Conservation (phyloP, 2,113 vertebrate genomes). For the Pogona vitticeps region DNA sequence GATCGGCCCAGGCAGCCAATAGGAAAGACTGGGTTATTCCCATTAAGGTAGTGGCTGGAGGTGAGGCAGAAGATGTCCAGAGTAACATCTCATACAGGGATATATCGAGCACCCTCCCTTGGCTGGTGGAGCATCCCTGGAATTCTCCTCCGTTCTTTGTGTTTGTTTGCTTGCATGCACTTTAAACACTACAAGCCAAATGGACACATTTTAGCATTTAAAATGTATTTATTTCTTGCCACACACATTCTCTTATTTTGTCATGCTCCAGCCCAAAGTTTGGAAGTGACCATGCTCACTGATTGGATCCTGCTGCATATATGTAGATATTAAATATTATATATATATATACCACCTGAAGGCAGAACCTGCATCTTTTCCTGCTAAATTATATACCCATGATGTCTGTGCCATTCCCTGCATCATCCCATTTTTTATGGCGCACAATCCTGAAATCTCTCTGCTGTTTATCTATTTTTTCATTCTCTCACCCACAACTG, state of each 20-base stretch:
- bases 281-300: background rate
- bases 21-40: background rate
- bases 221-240: background rate
- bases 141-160: background rate
- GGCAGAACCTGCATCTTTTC: too few relatives aligned
- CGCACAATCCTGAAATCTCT: too few relatives aligned
- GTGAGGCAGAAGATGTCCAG: background rate
- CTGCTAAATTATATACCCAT: too few relatives aligned
- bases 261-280: background rate
- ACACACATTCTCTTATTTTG: background rate
- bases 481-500: too few relatives aligned
- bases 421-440: too few relatives aligned
- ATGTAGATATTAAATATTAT: background rate
- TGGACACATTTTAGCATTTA: background rate
- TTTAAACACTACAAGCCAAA: background rate
- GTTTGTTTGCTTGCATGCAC: background rate
- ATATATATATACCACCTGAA: too few relatives aligned
- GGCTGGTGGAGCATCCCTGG: background rate
- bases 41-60: background rate
- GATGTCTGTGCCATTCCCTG: too few relatives aligned
- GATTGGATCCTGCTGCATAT: background rate
- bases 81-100: background rate
- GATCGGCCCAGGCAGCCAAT: background rate
- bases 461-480: too few relatives aligned
- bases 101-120: background rate